Conservation (phyloP, 1,140 invertebrate genomes). For the Palaemon carinicauda region DNA sequence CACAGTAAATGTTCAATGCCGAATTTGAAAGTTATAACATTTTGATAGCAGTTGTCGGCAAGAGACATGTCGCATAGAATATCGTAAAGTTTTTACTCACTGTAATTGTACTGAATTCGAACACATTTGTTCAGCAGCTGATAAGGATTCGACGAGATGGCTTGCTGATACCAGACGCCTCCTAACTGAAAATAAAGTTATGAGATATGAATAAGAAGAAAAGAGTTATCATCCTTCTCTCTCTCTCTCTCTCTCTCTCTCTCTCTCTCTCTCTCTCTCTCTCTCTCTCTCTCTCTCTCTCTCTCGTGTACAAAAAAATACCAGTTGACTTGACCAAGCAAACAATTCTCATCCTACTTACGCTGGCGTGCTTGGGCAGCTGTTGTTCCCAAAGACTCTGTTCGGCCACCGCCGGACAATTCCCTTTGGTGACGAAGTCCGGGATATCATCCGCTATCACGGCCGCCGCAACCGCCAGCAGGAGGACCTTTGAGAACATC, state of each 20-base stretch:
- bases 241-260: too few relatives aligned
- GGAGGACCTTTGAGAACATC: not conserved
- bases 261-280: too few relatives aligned
- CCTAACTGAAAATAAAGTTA: not conserved
- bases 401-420: not conserved
- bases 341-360: not conserved
- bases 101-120: not conserved
- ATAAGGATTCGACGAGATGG: not conserved
- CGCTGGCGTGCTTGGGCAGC: not conserved
- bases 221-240: too few relatives aligned
- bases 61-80: too few relatives aligned
- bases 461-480: not conserved
- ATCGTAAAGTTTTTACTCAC: not conserved
- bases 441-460: conserved; percentile 10
- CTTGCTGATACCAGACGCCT: not conserved
- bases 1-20: too few relatives aligned
- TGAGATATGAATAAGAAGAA: too few relatives aligned
- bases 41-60: too few relatives aligned
- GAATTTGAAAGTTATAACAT: too few relatives aligned
- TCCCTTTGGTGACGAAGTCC: conserved; percentile 3
- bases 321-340: too few relatives aligned
- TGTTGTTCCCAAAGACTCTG: not conserved
- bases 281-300: not conserved
- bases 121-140: not conserved
- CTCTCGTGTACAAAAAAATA: not conserved